Evolutionary conservation across 2,888 invertebrate genomes (phyloP).

Genomic region (Trichogramma evanescens): DNA sequence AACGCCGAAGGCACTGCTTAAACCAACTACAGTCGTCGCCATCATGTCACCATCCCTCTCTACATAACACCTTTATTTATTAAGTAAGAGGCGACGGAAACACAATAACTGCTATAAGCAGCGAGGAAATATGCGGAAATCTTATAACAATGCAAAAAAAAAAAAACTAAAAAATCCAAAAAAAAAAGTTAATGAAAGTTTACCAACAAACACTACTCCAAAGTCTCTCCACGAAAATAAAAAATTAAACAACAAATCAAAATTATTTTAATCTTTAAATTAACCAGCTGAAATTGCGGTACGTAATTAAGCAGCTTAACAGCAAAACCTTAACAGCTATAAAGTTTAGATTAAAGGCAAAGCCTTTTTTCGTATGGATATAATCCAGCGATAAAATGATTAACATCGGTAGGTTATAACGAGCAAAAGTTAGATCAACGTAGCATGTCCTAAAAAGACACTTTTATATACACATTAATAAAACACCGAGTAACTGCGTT

Average conservation of each 20-base stretch:
- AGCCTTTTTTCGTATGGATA: slow-evolving; percentile 8
- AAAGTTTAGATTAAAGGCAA: slow-evolving; percentile 9
- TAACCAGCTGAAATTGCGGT: slow-evolving; percentile 28
- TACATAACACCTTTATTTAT: slow-evolving; percentile 31
- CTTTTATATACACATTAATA: slow-evolving; percentile 5
- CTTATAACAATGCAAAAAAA: slow-evolving; percentile 32
- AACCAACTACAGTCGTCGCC: slow-evolving; percentile 30
- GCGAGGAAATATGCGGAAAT: slow-evolving; percentile 30
- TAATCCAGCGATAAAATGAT: slow-evolving; percentile 15
- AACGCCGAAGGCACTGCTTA: slow-evolving; percentile 59
- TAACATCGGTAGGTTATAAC: slow-evolving; percentile 18
- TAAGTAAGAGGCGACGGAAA: slow-evolving; percentile 28
- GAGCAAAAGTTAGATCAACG: slow-evolving; percentile 18
- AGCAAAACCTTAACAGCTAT: background rate
- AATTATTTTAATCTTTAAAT: background rate
- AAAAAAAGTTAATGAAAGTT: slow-evolving; percentile 29
- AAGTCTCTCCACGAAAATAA: slow-evolving; percentile 35
- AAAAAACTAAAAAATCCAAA: slow-evolving; percentile 30
- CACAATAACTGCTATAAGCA: slow-evolving; percentile 26
- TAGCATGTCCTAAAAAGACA: slow-evolving; percentile 18
- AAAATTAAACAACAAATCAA: slow-evolving; percentile 1
- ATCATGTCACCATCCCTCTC: slow-evolving; percentile 31
- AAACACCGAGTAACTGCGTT: slow-evolving; percentile 5
- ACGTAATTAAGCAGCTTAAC: slow-evolving; percentile 22
- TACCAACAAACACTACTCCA: slow-evolving; percentile 37